Base-by-base conservation (phyloP, 1,140 invertebrate species). In the Diuraphis noxia region DNA sequence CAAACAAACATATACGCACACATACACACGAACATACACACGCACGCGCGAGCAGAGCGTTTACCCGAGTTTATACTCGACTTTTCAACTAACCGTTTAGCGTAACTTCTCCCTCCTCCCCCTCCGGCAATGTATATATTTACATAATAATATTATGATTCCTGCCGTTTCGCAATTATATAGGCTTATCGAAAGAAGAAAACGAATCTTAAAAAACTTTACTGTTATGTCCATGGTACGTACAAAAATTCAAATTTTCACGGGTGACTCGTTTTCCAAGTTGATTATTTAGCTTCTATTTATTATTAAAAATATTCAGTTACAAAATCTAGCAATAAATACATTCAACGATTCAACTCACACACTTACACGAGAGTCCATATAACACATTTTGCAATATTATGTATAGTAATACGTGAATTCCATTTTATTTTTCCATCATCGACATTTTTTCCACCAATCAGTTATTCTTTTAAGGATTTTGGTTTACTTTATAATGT, bases 141-240 rank as follows among this genome's bases (percentile, higher is more conserved):
- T 86, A 86, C 84, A 86, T 86, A 49, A 86, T 86, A 49, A 82
- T 82, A 82, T 49, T 49, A 86, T 49, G 25, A 86, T 38, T 86
- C 25, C 34, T 52, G 46, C 10, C 43, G 85, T 86, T 86, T 86
- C 34, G 85, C 85, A 86, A 86, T 52, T 40, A 82, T 40, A 82
- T 82, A 82, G 38, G 21, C 25, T 41, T 41, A 82, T 82, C 30
- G 38, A 41, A 25, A 40, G 34, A 25, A n/a, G 30, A 43, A 40
- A 82, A 63, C n/a, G 34, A 72, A 72, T 23, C 30, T n/a, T 21
- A 49, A 21, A 46, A 17, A 19, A 3, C 19, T 49, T 21, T 49
- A 49, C 4, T 49, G 21, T 23, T 49, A 49, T 46, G 2, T 23
- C 5, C 13, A 23, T n/a, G 30, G 46, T n/a, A n/a, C 30, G 5